Conservation (phyloP, 2,888 invertebrate genomes). For the Scaptodrosophila latifasciaeformis region DNA sequence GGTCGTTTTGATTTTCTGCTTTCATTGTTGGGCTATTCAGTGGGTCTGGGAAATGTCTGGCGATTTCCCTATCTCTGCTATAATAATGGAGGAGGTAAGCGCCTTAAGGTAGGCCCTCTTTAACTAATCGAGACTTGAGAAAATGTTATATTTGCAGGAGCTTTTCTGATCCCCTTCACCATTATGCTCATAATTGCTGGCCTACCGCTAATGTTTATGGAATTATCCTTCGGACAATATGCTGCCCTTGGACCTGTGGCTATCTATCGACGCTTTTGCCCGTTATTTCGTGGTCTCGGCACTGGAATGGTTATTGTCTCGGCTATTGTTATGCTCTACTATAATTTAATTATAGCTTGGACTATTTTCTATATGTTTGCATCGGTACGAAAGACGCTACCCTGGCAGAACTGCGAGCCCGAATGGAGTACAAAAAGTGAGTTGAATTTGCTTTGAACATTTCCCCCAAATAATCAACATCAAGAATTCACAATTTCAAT, state of each 20-base stretch:
- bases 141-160: slow-evolving; percentile 77
- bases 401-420: slow-evolving; percentile 84
- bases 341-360: slow-evolving; percentile 86
- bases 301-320: slow-evolving; percentile 87
- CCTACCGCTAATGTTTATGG: slow-evolving; percentile 88
- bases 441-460: too few relatives aligned
- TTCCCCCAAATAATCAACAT: too few relatives aligned
- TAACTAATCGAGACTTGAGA: neutral
- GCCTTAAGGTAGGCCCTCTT: neutral
- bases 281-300: slow-evolving; percentile 83
- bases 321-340: slow-evolving; percentile 84
- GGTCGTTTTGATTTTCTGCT: slow-evolving; percentile 85
- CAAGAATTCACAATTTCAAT: too few relatives aligned
- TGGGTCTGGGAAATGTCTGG: slow-evolving; percentile 86
- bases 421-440: slow-evolving; percentile 82
- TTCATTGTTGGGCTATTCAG: slow-evolving; percentile 83
- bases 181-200: slow-evolving; percentile 88
- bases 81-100: slow-evolving; percentile 83
- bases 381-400: slow-evolving; percentile 80
- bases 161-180: slow-evolving; percentile 89
- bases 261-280: slow-evolving; percentile 85
- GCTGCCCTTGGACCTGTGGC: slow-evolving; percentile 86
- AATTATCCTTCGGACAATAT: slow-evolving; percentile 89
- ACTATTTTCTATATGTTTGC: slow-evolving; percentile 85
- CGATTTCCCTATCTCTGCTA: slow-evolving; percentile 85